phyloP scores from a whole-genome alignment of 2,888 invertebrate genomes.

The Agrilus biguttatus region DNA sequence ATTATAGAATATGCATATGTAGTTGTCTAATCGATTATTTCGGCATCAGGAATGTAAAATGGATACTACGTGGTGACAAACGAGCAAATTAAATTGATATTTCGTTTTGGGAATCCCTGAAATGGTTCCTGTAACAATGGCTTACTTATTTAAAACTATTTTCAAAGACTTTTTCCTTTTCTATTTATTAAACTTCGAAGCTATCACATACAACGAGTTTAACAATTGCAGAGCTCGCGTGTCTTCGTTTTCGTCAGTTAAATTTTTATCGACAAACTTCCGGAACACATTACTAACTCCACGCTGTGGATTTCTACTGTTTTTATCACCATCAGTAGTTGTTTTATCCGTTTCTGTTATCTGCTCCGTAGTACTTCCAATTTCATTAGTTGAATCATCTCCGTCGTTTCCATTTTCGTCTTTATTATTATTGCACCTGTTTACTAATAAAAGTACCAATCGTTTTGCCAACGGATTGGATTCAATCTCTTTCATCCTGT shows the following conservation, averaged over 20 bases:
- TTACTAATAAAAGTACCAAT: conserved; percentile 59
- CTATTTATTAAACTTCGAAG: conserved; percentile 64
- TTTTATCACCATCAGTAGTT: too few species aligned
- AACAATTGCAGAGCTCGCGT: conserved; percentile 68
- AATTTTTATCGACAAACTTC: conserved; percentile 16
- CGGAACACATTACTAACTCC: conserved; percentile 13
- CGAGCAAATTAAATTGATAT: too few species aligned
- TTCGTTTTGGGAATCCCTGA: too few species aligned
- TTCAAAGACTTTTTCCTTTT: conserved; percentile 8
- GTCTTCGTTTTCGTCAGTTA: conserved; percentile 42
- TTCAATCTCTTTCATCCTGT: conserved; percentile 70
- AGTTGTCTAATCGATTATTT: too few species aligned
- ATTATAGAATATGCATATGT: too few species aligned
- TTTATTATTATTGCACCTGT: conserved; percentile 52
- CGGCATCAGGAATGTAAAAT: too few species aligned
- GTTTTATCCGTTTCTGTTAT: too few species aligned
- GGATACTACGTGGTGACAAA: too few species aligned
- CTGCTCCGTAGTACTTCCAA: conserved; percentile 1
- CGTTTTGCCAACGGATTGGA: conserved; percentile 60
- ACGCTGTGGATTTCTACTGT: too few species aligned
- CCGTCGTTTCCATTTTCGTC: conserved; percentile 10
- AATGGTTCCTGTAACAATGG: too few species aligned
- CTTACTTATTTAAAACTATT: too few species aligned
- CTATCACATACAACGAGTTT: conserved; percentile 70
- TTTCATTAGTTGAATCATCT: conserved; percentile 7